These are phyloP conservation scores for Cartodere bifasciata DNA, from an alignment of 2,888 invertebrate species.

Conservation along the genomic window DNA sequence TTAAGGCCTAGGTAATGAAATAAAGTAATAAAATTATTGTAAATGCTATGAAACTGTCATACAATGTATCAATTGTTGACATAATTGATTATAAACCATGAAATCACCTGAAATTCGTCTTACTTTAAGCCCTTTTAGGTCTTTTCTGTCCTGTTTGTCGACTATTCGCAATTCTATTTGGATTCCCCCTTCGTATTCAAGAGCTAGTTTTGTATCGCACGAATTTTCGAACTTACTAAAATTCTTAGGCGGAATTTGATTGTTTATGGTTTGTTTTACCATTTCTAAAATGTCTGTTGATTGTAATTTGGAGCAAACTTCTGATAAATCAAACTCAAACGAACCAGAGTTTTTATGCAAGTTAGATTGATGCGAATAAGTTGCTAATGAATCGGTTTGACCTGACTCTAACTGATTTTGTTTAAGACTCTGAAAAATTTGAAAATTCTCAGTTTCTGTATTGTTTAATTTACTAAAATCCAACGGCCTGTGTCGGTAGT, in stretches of 20 bases:
- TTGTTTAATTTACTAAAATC: conserved; percentile 24
- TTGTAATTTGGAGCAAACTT: conserved; percentile 67
- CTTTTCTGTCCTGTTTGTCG: conserved; percentile 40
- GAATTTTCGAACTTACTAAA: conserved; percentile 36
- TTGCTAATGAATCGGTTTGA: too few species aligned
- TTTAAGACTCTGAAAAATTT: conserved; percentile 30
- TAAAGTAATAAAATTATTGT: conserved; percentile 2
- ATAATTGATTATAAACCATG: conserved; percentile 74
- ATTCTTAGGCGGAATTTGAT: conserved; percentile 60
- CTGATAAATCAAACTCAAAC: conserved; percentile 65
- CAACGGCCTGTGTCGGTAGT: conserved; percentile 23
- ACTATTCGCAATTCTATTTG: conserved; percentile 76
- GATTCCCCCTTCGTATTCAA: conserved; percentile 53
- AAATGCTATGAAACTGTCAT: conserved; percentile 53
- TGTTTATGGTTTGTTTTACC: conserved; percentile 67
- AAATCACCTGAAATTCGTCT: conserved; percentile 80
- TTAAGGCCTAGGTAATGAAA: neutral
- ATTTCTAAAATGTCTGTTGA: conserved; percentile 68
- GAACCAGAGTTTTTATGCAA: conserved; percentile 33
- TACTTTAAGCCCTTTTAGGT: conserved; percentile 72
- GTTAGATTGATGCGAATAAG: conserved; percentile 14
- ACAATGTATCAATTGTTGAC: conserved; percentile 77
- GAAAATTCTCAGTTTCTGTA: conserved; percentile 26
- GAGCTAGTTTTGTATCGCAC: conserved; percentile 27
- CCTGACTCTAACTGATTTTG: too few species aligned